Conservation (phyloP, 2,797 vertebrate genomes). For the Xerus rutilus region DNA sequence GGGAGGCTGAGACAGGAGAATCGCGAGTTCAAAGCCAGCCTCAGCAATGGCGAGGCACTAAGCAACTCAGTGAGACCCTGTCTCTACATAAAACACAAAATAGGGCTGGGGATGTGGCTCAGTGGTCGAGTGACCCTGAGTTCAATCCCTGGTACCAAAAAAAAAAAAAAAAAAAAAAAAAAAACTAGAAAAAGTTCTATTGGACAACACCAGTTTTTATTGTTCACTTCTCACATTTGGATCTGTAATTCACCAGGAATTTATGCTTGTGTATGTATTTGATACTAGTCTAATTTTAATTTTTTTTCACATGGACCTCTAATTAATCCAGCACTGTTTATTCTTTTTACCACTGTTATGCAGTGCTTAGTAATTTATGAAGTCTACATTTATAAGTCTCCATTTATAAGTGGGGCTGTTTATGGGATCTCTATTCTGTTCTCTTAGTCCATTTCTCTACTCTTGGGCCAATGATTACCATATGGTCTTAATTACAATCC, state of each 20-base stretch:
- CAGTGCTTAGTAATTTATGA: conserved; percentile 35
- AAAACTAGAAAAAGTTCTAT: too few relatives aligned
- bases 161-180: too few relatives aligned
- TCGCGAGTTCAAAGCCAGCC: too few relatives aligned
- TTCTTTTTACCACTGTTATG: neutral
- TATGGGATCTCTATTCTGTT: neutral
- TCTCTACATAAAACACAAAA: too few relatives aligned
- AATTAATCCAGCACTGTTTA: neutral
- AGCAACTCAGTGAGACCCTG: too few relatives aligned
- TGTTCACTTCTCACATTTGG: neutral
- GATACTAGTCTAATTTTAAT: neutral
- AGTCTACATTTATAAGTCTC: neutral
- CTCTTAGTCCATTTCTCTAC: neutral
- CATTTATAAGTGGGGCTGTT: neutral
- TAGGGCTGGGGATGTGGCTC: too few relatives aligned
- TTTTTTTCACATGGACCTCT: neutral
- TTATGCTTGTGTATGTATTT: neutral
- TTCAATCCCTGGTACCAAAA: too few relatives aligned
- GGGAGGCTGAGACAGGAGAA: too few relatives aligned
- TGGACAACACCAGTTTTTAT: neutral
- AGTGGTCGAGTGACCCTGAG: too few relatives aligned
- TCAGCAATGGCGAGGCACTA: too few relatives aligned
- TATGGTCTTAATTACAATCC: neutral
- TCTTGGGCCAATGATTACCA: neutral
- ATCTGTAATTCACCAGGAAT: neutral